Evolutionary conservation across 2,888 invertebrate genomes (phyloP).

Genomic region (Dynastes grantii): DNA sequence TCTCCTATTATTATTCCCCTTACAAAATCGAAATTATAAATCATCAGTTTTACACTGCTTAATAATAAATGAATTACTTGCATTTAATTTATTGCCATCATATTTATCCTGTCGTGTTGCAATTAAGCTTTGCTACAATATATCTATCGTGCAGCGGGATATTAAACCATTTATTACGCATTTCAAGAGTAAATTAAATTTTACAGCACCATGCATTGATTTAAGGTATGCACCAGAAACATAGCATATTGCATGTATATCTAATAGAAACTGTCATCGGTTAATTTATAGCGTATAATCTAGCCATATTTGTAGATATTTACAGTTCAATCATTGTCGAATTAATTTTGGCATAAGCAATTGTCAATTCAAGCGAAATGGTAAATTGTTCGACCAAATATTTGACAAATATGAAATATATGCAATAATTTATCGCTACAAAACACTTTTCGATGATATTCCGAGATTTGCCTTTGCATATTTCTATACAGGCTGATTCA

Average conservation of each 20-base stretch:
- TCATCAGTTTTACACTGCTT: conserved; percentile 8
- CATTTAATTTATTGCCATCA: conserved; percentile 16
- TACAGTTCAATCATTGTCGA: conserved; percentile 14
- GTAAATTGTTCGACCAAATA: background rate
- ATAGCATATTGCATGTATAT: background rate
- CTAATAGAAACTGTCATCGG: background rate
- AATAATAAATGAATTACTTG: conserved; percentile 19
- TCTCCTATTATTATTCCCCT: too few relatives aligned
- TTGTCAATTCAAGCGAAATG: background rate
- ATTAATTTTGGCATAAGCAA: conserved; percentile 21
- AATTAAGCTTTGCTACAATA: background rate
- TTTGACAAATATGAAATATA: background rate
- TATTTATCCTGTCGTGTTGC: conserved; percentile 11
- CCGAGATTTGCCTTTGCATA: too few relatives aligned
- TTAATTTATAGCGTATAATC: conserved; percentile 29
- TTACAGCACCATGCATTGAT: conserved; percentile 10
- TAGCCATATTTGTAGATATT: conserved; percentile 4
- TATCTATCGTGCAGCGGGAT: conserved; percentile 7
- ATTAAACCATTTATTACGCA: conserved; percentile 28
- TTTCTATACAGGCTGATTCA: too few relatives aligned
- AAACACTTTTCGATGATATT: too few relatives aligned
- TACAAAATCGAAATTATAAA: background rate
- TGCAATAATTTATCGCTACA: background rate
- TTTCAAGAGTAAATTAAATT: conserved; percentile 35
- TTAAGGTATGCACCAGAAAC: conserved; percentile 3